Evolutionary conservation across 2,797 vertebrate genomes (phyloP), one percentile per base, ranked within the genome.

Genomic region (Leptatherina wallacei): DNA sequence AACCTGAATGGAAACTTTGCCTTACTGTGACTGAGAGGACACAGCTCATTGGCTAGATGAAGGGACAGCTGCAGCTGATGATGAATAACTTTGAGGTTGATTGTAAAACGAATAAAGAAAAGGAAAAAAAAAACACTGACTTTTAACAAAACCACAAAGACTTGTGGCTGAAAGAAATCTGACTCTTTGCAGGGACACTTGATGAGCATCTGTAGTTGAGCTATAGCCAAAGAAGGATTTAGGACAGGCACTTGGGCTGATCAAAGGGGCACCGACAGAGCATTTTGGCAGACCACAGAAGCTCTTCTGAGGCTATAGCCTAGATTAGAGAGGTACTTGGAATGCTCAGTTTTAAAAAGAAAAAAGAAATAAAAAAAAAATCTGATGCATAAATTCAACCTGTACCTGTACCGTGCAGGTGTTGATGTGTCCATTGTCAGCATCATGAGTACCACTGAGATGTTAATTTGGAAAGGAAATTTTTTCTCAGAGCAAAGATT

Each of bases 201-300:
- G 61, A 65, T 65, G 73, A 65, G 38, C 71, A 71, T 35, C 44
- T 56, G 27, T 36, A 56, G 27, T 61, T 38, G 33, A 60, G 8
- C 30, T n/a, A n/a, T 47, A 13, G 66, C 69, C 69, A 72, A 51
- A 69, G 29, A 29, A 61, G 22, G 52, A 61, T 30, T 24, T 9
- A 52, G 47, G 10, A 11, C 30, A 51, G 40, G 8, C 57, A 65
- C 52, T 69, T 47, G 40, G 22, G 10, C 40, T 51, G 58, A 59
- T 9, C 20, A 38, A 0, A 66, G 58, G 27, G 22, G 22, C 30
- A 42, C 61, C 52, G 29, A 10, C 27, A 27, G 40, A 33, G 22
- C 1, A 32, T 69, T 65, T 65, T 70, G 66, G 58, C 33, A 44
- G 18, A 61, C 20, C 51, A 32, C 51, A 56, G 16, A 38, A 51